Evolutionary conservation across 2,888 invertebrate genomes (phyloP), one percentile per base, ranked within the genome.

Genomic region (Augiades crinisus): DNA sequence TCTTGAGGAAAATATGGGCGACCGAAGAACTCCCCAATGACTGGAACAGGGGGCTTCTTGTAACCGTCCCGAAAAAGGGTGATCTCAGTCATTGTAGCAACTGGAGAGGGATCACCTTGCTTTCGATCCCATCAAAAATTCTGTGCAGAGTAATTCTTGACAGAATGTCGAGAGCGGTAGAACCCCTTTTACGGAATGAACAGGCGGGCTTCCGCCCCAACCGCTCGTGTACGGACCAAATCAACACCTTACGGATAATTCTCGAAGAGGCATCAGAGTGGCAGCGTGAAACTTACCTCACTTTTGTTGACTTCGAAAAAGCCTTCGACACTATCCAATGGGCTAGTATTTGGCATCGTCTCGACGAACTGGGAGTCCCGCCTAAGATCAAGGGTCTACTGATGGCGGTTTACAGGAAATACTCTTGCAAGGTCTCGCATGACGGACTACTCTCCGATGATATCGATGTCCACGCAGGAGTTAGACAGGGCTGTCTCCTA

Each of bases 301-400:
- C 49, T 14, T 50, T 50, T 40, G 49, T 53, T 7, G 50, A 54
- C 21, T 46, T 51, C 24, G 47, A 51, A 51, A 55, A 46, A 30
- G 46, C 41, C 50, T 54, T 54, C 34, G 54, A 56, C 22, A 56
- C 53, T n/a, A n/a, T n/a, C n/a, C n/a, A n/a, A n/a, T n/a, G n/a
- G n/a, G n/a, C n/a, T n/a, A n/a, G n/a, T n/a, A n/a, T n/a, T n/a
- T n/a, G n/a, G n/a, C n/a, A n/a, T n/a, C n/a, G n/a, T n/a, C n/a
- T n/a, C n/a, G n/a, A n/a, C n/a, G n/a, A n/a, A n/a, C n/a, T n/a
- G n/a, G n/a, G n/a, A n/a, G n/a, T n/a, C n/a, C n/a, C n/a, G n/a
- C n/a, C n/a, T n/a, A n/a, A n/a, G n/a, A n/a, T n/a, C n/a, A n/a
- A n/a, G n/a, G n/a, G n/a, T n/a, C n/a, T n/a, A n/a, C n/a, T 19